A percentile compares a stretch with the other conserved stretches of the same genome.
phyloP scores from a whole-genome alignment of 2,113 vertebrate species.

The Cinclus cinclus region DNA sequence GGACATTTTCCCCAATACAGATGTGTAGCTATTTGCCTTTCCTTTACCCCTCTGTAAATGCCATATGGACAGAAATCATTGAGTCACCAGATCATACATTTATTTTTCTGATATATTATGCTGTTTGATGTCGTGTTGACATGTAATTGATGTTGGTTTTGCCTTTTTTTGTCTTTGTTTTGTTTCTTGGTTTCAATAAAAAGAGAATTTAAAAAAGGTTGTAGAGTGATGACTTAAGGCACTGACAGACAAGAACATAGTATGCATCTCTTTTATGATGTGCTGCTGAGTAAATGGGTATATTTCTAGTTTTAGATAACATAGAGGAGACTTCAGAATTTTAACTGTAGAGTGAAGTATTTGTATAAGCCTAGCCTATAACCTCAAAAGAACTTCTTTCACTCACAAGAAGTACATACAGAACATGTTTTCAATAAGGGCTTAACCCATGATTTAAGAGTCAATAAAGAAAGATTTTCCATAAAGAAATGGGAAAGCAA shows the following conservation, averaged over 20 bases:
- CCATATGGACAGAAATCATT: conserved; percentile 66
- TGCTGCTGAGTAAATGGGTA: conserved; percentile 70
- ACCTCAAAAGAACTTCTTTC: conserved; percentile 49
- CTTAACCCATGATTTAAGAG: conserved; percentile 60
- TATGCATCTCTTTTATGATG: conserved; percentile 73
- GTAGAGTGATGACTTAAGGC: conserved; percentile 71
- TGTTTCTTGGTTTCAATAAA: conserved; percentile 73
- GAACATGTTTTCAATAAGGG: conserved; percentile 50
- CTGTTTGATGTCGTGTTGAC: conserved; percentile 74
- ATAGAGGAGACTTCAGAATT: conserved; percentile 61
- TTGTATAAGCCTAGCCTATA: conserved; percentile 44
- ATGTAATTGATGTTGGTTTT: conserved; percentile 68
- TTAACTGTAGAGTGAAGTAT: conserved; percentile 15
- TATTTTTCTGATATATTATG: conserved; percentile 74
- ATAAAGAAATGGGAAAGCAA: conserved; percentile 49
- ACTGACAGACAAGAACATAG: conserved; percentile 70
- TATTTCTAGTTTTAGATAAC: conserved; percentile 73
- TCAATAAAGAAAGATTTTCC: conserved; percentile 50
- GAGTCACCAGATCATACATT: conserved; percentile 65
- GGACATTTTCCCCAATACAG: conserved; percentile 24
- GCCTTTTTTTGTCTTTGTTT: conserved; percentile 71
- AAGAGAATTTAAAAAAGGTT: conserved; percentile 67
- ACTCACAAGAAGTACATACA: background rate
- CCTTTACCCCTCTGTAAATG: conserved; percentile 64
- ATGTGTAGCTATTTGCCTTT: conserved; percentile 47